Percentiles rank a stretch among this genome's conserved stretches.
These are phyloP conservation scores for Ictalurus furcatus DNA, from an alignment of 2,113 vertebrate species.

Conservation along the genomic window DNA sequence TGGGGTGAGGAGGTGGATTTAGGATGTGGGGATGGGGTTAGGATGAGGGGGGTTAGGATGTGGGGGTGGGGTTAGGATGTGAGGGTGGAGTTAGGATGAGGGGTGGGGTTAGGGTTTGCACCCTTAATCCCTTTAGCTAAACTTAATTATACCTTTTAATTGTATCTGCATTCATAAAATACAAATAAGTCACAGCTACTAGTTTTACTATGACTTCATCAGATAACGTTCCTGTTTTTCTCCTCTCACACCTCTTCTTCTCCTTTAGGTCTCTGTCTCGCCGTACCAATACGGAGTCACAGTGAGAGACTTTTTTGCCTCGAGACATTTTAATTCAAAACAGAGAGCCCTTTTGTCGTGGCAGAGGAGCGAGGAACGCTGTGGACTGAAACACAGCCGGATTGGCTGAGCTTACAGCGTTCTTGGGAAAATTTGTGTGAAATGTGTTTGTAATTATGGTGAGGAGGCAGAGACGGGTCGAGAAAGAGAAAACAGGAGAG, in stretches of 20 bases:
- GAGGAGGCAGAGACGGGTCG: neutral
- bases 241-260: neutral
- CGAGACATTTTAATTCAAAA: constrained; percentile 28
- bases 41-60: neutral
- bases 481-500: neutral
- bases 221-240: neutral
- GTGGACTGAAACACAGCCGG: constrained; percentile 21
- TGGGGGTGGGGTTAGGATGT: neutral
- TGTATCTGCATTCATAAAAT: neutral
- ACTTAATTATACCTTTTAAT: neutral
- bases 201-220: neutral
- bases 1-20: too few species aligned
- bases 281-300: constrained; percentile 29
- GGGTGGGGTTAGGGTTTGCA: neutral
- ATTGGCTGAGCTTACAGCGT: constrained; percentile 46
- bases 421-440: constrained; percentile 46
- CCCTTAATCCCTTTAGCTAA: neutral
- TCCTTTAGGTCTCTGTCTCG: constrained; percentile 2
- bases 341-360: constrained; percentile 34
- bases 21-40: too few species aligned
- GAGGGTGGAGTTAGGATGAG: neutral
- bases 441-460: constrained; percentile 59
- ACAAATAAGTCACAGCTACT: neutral
- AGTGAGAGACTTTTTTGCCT: constrained; percentile 49
- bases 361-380: neutral